Conservation (phyloP, 2,797 vertebrate species). For the Cephalopachus bancanus region DNA sequence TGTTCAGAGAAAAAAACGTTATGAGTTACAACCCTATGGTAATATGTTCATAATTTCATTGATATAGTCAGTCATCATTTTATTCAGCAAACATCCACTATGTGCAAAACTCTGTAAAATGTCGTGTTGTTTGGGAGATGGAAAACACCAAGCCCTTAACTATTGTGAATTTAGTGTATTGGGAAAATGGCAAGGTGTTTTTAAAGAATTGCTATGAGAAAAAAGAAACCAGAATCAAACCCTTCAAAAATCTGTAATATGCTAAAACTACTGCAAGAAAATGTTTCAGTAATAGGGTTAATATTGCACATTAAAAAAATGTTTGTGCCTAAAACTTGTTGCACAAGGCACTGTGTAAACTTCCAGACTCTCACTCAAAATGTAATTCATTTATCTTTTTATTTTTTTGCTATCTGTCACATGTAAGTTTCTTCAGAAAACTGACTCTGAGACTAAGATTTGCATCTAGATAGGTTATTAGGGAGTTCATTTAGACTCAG, state of each 20-base stretch:
- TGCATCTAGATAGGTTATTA: neutral
- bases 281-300: neutral
- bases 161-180: neutral
- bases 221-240: neutral
- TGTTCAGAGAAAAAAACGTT: neutral
- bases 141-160: fast-evolving
- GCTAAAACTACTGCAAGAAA: neutral
- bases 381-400: neutral
- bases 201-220: neutral
- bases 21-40: neutral
- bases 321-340: neutral
- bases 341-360: neutral
- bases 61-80: neutral
- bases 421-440: neutral
- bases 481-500: neutral
- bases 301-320: neutral
- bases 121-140: neutral
- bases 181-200: neutral
- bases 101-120: neutral
- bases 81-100: neutral
- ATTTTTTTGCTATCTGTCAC: neutral
- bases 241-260: neutral
- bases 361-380: neutral
- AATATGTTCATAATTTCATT: neutral
- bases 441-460: neutral